These are phyloP conservation scores for Charanyca ferruginea DNA, from an alignment of 2,888 invertebrate species.

Conservation along the genomic window DNA sequence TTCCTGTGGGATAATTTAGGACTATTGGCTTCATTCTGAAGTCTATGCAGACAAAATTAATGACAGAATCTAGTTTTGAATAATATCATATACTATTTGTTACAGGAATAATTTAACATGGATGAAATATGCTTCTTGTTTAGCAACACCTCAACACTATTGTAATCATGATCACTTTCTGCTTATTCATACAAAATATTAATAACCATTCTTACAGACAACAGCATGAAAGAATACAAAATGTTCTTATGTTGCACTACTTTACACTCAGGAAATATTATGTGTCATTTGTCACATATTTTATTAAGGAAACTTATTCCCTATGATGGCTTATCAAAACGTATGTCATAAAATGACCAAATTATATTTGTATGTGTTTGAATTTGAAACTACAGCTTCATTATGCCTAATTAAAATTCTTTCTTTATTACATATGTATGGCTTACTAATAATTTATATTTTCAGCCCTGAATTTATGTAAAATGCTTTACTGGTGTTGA, in stretches of 20 bases:
- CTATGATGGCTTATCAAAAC: slow-evolving; percentile 16
- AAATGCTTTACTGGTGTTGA: not conserved
- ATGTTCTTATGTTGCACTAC: not conserved
- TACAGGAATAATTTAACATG: slow-evolving; percentile 3
- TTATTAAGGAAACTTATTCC: slow-evolving; percentile 1
- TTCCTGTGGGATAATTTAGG: too few relatives aligned
- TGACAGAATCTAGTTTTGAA: slow-evolving; percentile 3
- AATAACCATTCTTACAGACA: not conserved
- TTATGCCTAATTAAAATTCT: slow-evolving; percentile 29
- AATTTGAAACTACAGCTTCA: not conserved
- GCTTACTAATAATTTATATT: not conserved
- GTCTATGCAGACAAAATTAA: too few relatives aligned
- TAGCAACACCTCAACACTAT: not conserved
- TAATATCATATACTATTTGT: slow-evolving; percentile 1
- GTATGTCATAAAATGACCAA: slow-evolving; percentile 21
- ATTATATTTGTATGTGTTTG: slow-evolving; percentile 27
- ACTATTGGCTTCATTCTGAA: too few relatives aligned
- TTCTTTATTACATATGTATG: not conserved
- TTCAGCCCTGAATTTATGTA: not conserved
- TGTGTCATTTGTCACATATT: slow-evolving; percentile 2
- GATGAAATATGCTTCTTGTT: slow-evolving; percentile 17
- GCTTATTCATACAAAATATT: slow-evolving; percentile 4
- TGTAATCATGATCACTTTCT: slow-evolving; percentile 16
- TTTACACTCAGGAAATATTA: slow-evolving; percentile 1
- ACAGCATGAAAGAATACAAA: not conserved